Base-by-base conservation (phyloP, 2,797 vertebrate species). In the Sebastes reedi region DNA sequence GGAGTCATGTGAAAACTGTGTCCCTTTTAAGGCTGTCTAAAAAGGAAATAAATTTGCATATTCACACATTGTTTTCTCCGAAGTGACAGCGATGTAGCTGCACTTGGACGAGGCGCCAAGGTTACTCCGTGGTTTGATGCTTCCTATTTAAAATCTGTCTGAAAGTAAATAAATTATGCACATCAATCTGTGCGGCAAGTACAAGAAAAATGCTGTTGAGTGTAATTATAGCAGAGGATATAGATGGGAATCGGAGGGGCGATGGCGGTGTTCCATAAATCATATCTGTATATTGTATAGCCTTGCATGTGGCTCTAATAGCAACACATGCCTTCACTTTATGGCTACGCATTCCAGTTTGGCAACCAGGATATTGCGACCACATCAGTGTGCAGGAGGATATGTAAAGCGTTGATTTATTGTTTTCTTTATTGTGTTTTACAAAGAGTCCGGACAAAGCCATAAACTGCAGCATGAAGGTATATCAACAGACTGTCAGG, bases 161-260 rank as follows among this genome's bases (percentile, higher is more conserved):
- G 61, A 78, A 89, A 90, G 91, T 92, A 92, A 92, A 95, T 92
- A 91, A 92, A 93, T 95, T 89, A 92, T 91, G 85, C 84, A 88
- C 86, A 91, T 95, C 86, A 94, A 86, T 93, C 84, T 82, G 60
- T 65, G 84, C 79, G 62, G 73, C 74, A 39, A 81, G 82, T 87
- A 84, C 82, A 82, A 72, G 75, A 83, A 81, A 89, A 92, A 89
- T 78, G 77, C 82, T 77, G 81, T 75, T 87, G 88, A 86, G 90
- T 90, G 84, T 92, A 93, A 95, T 94, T 94, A 94, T 89, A 89
- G 79, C 64, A 50, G 77, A 30, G 62, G 75, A 80, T 94, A 86
- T 86, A 80, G 74, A 92, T 89, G 82, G 80, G 77, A 87, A 81
- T 89, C 20, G 68, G 75, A 86, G 77, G 87, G 77, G 82, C 72